phyloP scores from a whole-genome alignment of 2,888 invertebrate species.

The Liopterus haemorrhoidalis region DNA sequence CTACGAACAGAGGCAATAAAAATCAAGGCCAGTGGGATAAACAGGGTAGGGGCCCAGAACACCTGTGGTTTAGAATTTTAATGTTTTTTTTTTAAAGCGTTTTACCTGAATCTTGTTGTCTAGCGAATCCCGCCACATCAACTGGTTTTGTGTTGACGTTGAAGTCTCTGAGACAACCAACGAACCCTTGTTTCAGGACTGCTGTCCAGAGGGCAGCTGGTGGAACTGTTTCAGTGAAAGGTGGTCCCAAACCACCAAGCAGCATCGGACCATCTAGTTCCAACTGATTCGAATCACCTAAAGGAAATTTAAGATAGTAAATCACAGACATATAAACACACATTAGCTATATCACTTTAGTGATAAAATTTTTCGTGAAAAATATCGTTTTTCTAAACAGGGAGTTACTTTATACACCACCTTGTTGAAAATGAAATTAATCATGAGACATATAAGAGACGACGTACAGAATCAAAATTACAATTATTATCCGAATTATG shows the following conservation, averaged over 20 bases:
- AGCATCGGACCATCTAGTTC: slow-evolving; percentile 84
- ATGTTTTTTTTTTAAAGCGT: too few species aligned
- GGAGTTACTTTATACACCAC: too few species aligned
- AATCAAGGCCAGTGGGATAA: slow-evolving; percentile 1
- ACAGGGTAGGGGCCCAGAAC: slow-evolving; percentile 3
- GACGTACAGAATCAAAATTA: too few species aligned
- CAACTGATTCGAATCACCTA: slow-evolving; percentile 79
- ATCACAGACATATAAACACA: too few species aligned
- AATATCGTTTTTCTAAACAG: too few species aligned
- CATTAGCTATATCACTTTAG: too few species aligned
- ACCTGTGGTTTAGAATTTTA: slow-evolving; percentile 9
- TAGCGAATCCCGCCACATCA: slow-evolving; percentile 81
- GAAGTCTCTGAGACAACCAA: slow-evolving; percentile 88
- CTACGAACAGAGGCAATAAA: too few species aligned
- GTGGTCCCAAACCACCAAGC: slow-evolving; percentile 81
- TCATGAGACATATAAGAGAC: not conserved
- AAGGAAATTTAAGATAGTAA: slow-evolving; percentile 29
- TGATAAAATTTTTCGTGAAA: too few species aligned
- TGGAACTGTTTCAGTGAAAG: slow-evolving; percentile 68
- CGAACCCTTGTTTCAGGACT: slow-evolving; percentile 81
- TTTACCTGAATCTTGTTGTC: slow-evolving; percentile 84
- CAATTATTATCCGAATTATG: too few species aligned
- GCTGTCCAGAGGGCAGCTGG: slow-evolving; percentile 89
- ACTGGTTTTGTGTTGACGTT: slow-evolving; percentile 81
- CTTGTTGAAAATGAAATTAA: too few species aligned